phyloP scores from a whole-genome alignment of 2,888 invertebrate genomes.

The Anaspis maculata region DNA sequence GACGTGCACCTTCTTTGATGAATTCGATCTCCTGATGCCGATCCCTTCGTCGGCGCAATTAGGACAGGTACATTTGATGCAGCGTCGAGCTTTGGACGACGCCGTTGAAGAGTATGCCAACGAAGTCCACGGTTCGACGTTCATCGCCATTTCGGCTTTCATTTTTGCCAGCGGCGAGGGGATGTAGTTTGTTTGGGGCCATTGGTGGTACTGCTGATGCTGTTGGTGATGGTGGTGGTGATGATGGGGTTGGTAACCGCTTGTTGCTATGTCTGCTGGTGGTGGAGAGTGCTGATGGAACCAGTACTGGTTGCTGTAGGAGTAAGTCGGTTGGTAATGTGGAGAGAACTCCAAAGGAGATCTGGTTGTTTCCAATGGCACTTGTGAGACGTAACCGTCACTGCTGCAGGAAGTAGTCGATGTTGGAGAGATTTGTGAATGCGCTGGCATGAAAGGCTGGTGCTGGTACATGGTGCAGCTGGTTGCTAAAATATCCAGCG shows the following conservation, averaged over 20 bases:
- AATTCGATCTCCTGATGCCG: slow-evolving; percentile 69
- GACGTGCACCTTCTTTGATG: slow-evolving; percentile 73
- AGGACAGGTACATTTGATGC: slow-evolving; percentile 72
- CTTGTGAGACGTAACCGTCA: slow-evolving; percentile 34
- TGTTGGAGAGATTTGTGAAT: slow-evolving; percentile 34
- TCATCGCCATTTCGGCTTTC: neutral
- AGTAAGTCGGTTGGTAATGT: slow-evolving; percentile 34
- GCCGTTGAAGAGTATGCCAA: slow-evolving; percentile 27
- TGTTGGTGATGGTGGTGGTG: slow-evolving; percentile 44
- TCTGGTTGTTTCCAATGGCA: slow-evolving; percentile 31
- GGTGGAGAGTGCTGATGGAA: slow-evolving; percentile 40
- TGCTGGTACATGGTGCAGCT: slow-evolving; percentile 36
- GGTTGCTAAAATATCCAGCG: slow-evolving; percentile 36
- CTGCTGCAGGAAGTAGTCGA: slow-evolving; percentile 37
- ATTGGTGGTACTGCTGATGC: slow-evolving; percentile 44
- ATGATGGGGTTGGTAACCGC: slow-evolving; percentile 42
- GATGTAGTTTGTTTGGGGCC: slow-evolving; percentile 44
- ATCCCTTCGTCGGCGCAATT: slow-evolving; percentile 74
- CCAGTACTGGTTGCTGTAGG: slow-evolving; percentile 36
- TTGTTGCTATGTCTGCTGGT: slow-evolving; percentile 35
- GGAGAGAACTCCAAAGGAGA: slow-evolving; percentile 36
- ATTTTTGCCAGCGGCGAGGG: slow-evolving; percentile 7
- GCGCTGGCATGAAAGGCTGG: slow-evolving; percentile 21
- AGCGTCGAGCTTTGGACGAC: slow-evolving; percentile 53
- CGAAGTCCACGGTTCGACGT: neutral